These are phyloP conservation scores for Mormyrus hasselquistii DNA, from an alignment of 2,797 vertebrate species.

Conservation along the genomic window DNA sequence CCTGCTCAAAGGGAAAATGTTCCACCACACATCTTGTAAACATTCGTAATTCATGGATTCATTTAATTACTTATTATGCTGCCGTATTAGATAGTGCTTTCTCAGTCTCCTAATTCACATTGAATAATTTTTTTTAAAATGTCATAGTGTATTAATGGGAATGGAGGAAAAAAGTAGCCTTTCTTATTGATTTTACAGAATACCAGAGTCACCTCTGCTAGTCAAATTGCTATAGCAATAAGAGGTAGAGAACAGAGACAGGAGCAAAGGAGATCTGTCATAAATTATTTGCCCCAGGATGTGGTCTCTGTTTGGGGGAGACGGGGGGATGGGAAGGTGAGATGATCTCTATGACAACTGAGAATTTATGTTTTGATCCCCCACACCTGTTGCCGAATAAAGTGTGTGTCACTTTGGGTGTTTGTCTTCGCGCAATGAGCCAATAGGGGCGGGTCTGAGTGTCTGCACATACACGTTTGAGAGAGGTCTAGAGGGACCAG, in stretches of 20 bases:
- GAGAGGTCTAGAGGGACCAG: neutral
- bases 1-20: neutral
- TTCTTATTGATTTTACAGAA: neutral
- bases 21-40: neutral
- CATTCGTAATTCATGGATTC: neutral
- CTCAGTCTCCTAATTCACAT: neutral
- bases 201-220: neutral
- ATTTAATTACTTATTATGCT: neutral
- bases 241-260: slow-evolving; percentile 13
- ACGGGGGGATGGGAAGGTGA: slow-evolving; percentile 36
- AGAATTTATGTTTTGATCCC: slow-evolving; percentile 42
- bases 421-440: slow-evolving; percentile 31
- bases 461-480: slow-evolving; percentile 22
- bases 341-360: slow-evolving; percentile 41
- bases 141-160: neutral
- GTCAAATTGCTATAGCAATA: slow-evolving; percentile 19
- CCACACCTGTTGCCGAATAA: slow-evolving; percentile 34
- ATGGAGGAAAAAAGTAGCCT: neutral
- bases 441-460: slow-evolving; percentile 33
- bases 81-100: neutral
- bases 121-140: neutral
- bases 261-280: slow-evolving; percentile 40
- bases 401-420: slow-evolving; percentile 31
- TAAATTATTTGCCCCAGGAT: slow-evolving; percentile 46
- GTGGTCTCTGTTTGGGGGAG: slow-evolving; percentile 43